A percentile compares a stretch with the other conserved stretches of the same genome.
These are phyloP conservation scores for Oncorhynchus kisutch DNA, from an alignment of 2,113 vertebrate species.

Conservation along the genomic window DNA sequence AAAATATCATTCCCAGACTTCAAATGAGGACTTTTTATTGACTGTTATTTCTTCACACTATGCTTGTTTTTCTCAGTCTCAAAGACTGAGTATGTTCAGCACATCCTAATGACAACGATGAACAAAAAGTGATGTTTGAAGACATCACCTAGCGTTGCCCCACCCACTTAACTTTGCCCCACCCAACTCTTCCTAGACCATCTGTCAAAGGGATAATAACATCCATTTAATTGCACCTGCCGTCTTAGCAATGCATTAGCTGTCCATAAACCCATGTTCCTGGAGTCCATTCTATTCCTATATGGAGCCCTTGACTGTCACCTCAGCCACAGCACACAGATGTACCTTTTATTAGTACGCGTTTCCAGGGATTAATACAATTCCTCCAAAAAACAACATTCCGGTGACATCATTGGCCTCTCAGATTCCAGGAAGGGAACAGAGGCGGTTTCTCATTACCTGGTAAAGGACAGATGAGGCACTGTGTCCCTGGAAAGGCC, in stretches of 20 bases:
- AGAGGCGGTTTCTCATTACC: not conserved
- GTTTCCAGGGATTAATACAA: slow-evolving; percentile 58
- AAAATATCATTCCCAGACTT: not conserved
- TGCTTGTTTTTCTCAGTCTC: not conserved
- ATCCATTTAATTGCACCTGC: slow-evolving; percentile 42
- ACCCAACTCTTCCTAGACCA: slow-evolving; percentile 46
- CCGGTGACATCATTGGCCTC: not conserved
- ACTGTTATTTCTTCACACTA: not conserved
- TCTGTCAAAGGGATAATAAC: slow-evolving; percentile 63
- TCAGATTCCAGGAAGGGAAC: not conserved
- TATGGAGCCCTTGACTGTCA: slow-evolving; percentile 56
- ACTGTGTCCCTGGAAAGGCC: not conserved
- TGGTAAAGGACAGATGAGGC: not conserved
- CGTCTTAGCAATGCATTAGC: slow-evolving; percentile 47
- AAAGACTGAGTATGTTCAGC: not conserved
- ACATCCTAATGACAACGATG: not conserved
- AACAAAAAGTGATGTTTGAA: slow-evolving; percentile 2
- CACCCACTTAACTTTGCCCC: slow-evolving; percentile 27
- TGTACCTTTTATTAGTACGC: slow-evolving; percentile 41
- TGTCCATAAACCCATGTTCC: slow-evolving; percentile 50
- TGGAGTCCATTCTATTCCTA: slow-evolving; percentile 25
- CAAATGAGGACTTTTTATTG: not conserved
- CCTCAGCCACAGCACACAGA: slow-evolving; percentile 38
- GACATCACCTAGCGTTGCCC: not conserved
- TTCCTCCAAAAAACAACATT: slow-evolving; percentile 32